These are phyloP conservation scores for Choreutis nemorana DNA, from an alignment of 2,888 invertebrate genomes.

Conservation along the genomic window DNA sequence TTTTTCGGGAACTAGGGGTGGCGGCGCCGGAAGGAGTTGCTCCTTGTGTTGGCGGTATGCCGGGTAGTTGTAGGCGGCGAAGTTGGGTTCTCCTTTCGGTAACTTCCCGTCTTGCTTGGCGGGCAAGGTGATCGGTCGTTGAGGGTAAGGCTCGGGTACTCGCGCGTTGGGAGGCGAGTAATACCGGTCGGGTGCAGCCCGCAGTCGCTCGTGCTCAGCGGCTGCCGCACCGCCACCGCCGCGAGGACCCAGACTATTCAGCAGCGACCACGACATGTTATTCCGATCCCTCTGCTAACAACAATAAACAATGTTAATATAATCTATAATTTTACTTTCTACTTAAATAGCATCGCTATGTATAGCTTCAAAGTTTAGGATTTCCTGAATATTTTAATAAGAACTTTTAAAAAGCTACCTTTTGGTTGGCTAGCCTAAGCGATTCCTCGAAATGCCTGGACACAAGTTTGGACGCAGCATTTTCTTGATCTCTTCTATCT, in stretches of 20 bases:
- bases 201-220: conserved; percentile 29
- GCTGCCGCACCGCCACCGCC: conserved; percentile 34
- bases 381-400: conserved; percentile 4
- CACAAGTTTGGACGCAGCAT: conserved; percentile 82
- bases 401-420: conserved; percentile 52
- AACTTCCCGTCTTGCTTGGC: no score
- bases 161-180: conserved; percentile 20
- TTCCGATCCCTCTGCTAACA: conserved; percentile 55
- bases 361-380: not conserved
- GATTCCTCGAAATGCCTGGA: conserved; percentile 92
- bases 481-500: conserved; percentile 69
- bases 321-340: not conserved
- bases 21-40: conserved; percentile 71
- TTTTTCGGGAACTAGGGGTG: conserved; percentile 75
- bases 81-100: conserved; percentile 74
- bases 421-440: conserved; percentile 77
- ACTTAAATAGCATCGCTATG: not conserved
- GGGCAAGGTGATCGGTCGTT: conserved; percentile 35
- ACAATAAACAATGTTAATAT: conserved; percentile 9
- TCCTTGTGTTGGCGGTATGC: conserved; percentile 71
- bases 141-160: conserved; percentile 22
- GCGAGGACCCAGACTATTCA: conserved; percentile 57
- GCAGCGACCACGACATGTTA: conserved; percentile 64
- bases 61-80: conserved; percentile 72
- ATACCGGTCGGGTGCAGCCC: conserved; percentile 29